Percentiles rank a stretch among this genome's conserved stretches.
phyloP scores from a whole-genome alignment of 2,113 vertebrate species.

The Damaliscus lunatus region DNA sequence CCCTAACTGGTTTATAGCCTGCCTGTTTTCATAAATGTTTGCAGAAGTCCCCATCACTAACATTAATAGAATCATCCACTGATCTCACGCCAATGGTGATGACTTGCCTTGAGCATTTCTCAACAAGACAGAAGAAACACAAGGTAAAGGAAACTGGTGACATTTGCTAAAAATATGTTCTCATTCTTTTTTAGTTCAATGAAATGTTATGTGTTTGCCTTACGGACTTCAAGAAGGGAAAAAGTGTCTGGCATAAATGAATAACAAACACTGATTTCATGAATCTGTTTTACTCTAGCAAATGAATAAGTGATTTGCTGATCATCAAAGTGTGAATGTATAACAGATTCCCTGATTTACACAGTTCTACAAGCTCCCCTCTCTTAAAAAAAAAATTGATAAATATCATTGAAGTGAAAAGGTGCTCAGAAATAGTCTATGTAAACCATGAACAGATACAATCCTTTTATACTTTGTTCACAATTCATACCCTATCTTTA shows the following conservation, averaged over 20 bases:
- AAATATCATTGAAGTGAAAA: background rate
- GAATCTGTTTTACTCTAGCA: background rate
- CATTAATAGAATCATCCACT: background rate
- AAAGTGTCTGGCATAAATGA: background rate
- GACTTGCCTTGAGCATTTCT: background rate
- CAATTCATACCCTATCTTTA: background rate
- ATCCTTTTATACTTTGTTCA: background rate
- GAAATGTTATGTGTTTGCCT: background rate
- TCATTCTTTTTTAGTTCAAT: background rate
- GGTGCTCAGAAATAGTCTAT: background rate
- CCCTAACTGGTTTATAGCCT: background rate
- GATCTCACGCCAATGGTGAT: background rate
- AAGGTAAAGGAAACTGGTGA: background rate
- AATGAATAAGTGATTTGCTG: conserved; percentile 16
- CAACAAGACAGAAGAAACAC: background rate
- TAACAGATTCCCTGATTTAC: background rate
- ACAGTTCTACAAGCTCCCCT: background rate
- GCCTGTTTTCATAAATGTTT: background rate
- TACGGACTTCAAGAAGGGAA: background rate
- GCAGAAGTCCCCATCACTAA: background rate
- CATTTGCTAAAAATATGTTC: background rate
- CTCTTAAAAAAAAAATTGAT: background rate
- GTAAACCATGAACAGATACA: background rate
- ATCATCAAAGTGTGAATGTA: background rate
- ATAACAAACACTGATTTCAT: conserved; percentile 16